Evolutionary conservation across 2,888 invertebrate species (phyloP).

Genomic region (Eristalis arbustorum): DNA sequence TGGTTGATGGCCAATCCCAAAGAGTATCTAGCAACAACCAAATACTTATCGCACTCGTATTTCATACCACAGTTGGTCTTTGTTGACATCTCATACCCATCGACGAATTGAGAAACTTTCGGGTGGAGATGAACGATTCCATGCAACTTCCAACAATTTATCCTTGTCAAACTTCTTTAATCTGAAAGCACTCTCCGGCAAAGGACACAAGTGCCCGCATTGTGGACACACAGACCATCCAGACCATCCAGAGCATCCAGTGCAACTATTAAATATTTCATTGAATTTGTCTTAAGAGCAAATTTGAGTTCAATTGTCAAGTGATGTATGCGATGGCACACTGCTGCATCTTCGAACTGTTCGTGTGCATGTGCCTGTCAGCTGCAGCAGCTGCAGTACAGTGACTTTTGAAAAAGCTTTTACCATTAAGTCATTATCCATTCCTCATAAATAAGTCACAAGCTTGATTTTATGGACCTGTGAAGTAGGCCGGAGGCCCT

Average conservation of each 20-base stretch:
- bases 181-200: background rate
- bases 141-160: background rate
- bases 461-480: background rate
- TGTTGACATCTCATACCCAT: no score
- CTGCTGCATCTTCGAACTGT: background rate
- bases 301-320: background rate
- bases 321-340: background rate
- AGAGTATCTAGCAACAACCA: no score
- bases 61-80: no score
- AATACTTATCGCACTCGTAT: no score
- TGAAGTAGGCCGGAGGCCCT: background rate
- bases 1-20: no score
- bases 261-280: background rate
- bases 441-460: slow-evolving; percentile 10
- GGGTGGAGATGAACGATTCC: no score
- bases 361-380: background rate
- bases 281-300: background rate
- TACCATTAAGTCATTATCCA: background rate
- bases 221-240: no score
- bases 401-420: background rate
- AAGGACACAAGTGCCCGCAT: background rate
- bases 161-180: background rate
- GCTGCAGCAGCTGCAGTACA: background rate
- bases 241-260: no score
- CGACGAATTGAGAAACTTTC: no score